phyloP scores from a whole-genome alignment of 2,797 vertebrate genomes.

The Rhinichthys osculus region DNA sequence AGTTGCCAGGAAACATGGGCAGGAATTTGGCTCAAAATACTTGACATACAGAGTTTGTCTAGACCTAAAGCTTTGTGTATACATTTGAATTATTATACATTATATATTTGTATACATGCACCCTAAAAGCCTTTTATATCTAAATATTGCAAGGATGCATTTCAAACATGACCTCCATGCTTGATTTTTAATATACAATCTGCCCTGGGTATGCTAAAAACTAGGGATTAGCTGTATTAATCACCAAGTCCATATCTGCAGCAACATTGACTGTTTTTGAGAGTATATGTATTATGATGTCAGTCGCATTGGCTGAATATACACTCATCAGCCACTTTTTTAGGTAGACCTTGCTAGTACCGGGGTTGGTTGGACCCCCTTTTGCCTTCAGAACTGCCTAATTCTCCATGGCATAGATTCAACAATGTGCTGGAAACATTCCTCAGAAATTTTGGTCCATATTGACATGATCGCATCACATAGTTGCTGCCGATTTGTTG shows the following conservation, averaged over 20 bases:
- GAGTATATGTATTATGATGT: background rate
- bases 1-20: background rate
- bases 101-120: background rate
- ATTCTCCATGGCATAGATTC: background rate
- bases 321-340: background rate
- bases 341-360: background rate
- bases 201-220: background rate
- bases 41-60: background rate
- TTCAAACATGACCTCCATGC: background rate
- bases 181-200: background rate
- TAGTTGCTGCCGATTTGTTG: slow-evolving; percentile 68
- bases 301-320: background rate
- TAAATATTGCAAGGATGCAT: background rate
- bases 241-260: background rate
- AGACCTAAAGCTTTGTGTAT: background rate
- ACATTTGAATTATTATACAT: background rate
- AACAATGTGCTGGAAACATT: background rate
- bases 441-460: background rate
- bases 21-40: background rate
- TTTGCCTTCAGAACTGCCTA: background rate
- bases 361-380: background rate
- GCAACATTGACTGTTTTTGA: background rate
- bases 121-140: background rate
- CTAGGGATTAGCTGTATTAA: background rate
- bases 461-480: background rate